Base-by-base conservation (phyloP, 2,113 vertebrate species). In the Oncorhynchus clarkii region DNA sequence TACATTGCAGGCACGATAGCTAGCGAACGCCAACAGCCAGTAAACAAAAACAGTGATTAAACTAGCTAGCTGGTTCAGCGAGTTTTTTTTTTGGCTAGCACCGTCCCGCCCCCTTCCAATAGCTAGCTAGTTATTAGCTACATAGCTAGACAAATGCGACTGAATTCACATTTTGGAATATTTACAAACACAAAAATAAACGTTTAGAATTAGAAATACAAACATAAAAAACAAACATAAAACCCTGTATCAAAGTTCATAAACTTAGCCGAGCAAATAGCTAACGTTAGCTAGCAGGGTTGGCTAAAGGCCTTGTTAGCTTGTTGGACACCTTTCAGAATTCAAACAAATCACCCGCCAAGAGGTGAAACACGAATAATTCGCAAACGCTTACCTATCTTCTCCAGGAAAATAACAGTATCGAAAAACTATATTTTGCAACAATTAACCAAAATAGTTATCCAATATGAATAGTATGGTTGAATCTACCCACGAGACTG, bases 61-160 rank as follows among this genome's bases (percentile, higher is more conserved):
- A 4, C 14, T 54, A 5, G 14, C 13, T 18, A 18, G 12, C 5
- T 4, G 14, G 9, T 45, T 3, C 2, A 45, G 26, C 9, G 29
- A 22, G 9, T 45, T 2, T 45, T 45, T 45, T 45, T 39, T 20
- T 39, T n/a, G 13, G 7, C 51, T 31, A 75, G 16, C 54, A 13
- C 83, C 82, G 90, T 86, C 88, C 92, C 90, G 89, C 91, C 91
- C 91, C 92, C 91, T 80, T 90, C 87, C 39, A 54, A 54, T 16
- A 16, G 51, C 51, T 34, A 39, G 29, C 67, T 34, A 29, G 31
- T 39, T 39, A 39, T n/a, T 39, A n/a, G 27, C 4, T n/a, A 49
- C 3, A 45, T 45, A 45, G 39, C 8, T 45, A 11, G 39, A 68
- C 16, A 18, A 68, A 68, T 39, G 5, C 67, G 7, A 66, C 22